Evolutionary conservation across 2,888 invertebrate species (phyloP), one percentile per base, ranked within the genome.

Genomic region (Erannis defoliaria): DNA sequence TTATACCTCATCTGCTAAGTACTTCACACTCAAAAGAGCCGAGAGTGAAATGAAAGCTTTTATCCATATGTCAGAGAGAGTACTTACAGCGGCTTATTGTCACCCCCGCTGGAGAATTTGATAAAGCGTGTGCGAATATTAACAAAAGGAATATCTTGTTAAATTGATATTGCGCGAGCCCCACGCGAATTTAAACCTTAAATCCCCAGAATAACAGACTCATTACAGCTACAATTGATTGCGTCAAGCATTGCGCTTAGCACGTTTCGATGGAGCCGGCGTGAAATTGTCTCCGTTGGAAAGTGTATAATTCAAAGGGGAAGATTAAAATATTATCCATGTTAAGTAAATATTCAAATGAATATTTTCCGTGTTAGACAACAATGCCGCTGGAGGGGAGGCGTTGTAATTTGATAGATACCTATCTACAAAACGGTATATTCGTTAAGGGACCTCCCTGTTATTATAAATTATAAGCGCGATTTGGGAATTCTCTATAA

Each of bases 271-370:
- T 67, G 77, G 80, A 85, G 78, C 77, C 74, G 77, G 85, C 87
- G 90, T 89, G 91, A 92, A 91, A 91, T 92, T 93, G 92, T 92
- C 92, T 93, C 90, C 90, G 89, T 82, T 90, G 88, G 92, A 92
- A 93, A 93, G 90, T 90, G 92, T 93, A 89, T 93, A 92, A 91
- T 92, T 92, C 91, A 91, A 89, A 93, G 92, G 93, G 93, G 93
- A 91, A 93, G 93, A 93, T 93, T 93, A 93, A 93, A 93, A 93
- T 93, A 93, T 93, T 93, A 93, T 93, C 91, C 93, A 92, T 93
- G 93, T 93, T 93, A 93, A 93, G 93, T 93, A 93, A 93, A 93
- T 93, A 93, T 93, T 93, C 93, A 92, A 93, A 92, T 93, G 93
- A 93, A 93, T 93, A 93, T 93, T 93, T 93, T 91, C 93, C 90